Conservation (phyloP, 2,113 vertebrate species). For the Lynx canadensis region DNA sequence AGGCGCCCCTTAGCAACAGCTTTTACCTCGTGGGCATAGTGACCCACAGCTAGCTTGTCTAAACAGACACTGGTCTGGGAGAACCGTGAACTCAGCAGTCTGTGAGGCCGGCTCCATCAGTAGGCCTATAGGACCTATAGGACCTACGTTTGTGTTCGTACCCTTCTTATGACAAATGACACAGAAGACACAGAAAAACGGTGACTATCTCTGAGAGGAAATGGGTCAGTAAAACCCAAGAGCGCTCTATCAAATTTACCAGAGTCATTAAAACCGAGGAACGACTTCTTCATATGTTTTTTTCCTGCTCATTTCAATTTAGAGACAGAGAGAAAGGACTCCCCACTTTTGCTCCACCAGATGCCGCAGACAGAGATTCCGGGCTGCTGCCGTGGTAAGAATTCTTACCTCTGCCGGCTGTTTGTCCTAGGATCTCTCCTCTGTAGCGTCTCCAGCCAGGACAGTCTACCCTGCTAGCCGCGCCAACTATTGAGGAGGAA, state of each 20-base stretch:
- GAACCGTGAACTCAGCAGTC: background rate
- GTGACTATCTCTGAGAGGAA: background rate
- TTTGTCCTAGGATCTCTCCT: background rate
- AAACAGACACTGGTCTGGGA: background rate
- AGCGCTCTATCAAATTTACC: background rate
- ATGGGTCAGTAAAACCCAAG: background rate
- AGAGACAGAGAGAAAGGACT: background rate
- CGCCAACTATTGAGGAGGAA: background rate
- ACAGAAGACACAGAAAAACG: background rate
- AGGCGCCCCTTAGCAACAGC: background rate
- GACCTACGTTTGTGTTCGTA: background rate
- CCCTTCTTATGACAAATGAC: background rate
- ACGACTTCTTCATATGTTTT: background rate
- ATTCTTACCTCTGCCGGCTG: background rate
- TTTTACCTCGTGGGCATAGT: background rate
- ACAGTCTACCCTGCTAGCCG: background rate
- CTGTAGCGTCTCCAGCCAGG: background rate
- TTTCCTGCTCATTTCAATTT: background rate
- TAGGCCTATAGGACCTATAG: background rate
- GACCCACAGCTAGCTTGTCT: background rate
- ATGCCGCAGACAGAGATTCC: background rate
- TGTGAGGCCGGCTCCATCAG: background rate
- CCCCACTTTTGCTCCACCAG: background rate
- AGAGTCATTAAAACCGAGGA: background rate
- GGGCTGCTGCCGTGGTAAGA: background rate